Evolutionary conservation across 64 coral and sea anemone species (phyloP).

Genomic region (Stichodactyla mertensii): DNA sequence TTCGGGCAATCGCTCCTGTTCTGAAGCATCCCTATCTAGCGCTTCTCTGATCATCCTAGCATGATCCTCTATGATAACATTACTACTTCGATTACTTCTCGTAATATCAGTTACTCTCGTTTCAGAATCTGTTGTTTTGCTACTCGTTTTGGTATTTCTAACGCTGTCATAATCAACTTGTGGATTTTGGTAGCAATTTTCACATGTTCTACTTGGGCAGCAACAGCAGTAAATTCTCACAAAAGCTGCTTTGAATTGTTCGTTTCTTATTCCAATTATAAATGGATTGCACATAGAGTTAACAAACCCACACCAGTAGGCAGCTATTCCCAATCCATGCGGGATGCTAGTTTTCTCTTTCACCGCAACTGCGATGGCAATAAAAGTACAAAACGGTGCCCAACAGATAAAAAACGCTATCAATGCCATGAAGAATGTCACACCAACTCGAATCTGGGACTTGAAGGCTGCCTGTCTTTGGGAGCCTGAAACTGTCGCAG

Average conservation of each 20-base stretch:
- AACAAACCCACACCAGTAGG: conserved; percentile 84
- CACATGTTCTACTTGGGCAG: neutral
- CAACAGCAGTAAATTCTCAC: conserved; percentile 40
- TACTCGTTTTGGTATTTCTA: conserved; percentile 4
- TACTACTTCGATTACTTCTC: neutral
- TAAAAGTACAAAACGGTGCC: conserved; percentile 69
- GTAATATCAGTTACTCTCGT: neutral
- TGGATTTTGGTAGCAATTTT: neutral
- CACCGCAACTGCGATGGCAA: conserved; percentile 60
- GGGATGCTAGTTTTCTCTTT: conserved; percentile 51
- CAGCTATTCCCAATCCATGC: conserved; percentile 63
- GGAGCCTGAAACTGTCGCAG: conserved; percentile 35
- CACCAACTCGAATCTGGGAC: conserved; percentile 57
- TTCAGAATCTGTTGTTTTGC: conserved; percentile 2
- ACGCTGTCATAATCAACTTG: neutral
- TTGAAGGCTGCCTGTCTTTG: conserved; percentile 27
- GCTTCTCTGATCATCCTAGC: neutral
- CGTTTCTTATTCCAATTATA: conserved; percentile 77
- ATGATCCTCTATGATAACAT: neutral
- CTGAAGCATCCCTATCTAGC: neutral
- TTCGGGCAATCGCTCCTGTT: neutral
- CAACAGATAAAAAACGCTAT: conserved; percentile 81
- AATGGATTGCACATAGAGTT: conserved; percentile 79
- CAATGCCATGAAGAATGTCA: conserved; percentile 82
- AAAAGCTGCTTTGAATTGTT: conserved; percentile 61